These are phyloP conservation scores for Oxyscelio sp. DNA, from an alignment of 2,888 invertebrate genomes.

Conservation along the genomic window DNA sequence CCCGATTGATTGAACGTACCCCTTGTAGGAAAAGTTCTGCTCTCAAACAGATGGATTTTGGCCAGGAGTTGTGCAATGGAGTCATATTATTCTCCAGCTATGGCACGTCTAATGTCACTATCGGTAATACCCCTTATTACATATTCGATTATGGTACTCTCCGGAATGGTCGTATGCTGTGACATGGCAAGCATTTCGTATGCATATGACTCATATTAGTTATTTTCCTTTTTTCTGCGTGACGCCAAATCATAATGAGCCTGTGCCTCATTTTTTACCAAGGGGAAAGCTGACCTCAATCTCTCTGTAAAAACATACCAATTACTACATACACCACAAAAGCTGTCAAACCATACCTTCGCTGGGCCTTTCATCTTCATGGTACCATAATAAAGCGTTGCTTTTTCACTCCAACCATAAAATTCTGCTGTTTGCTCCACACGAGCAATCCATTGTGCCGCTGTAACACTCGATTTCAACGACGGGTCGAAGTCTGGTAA, in stretches of 20 bases:
- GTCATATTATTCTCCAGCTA: background rate
- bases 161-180: background rate
- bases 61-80: background rate
- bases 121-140: background rate
- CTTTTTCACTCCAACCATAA: slow-evolving; percentile 10
- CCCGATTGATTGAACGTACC: background rate
- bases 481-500: background rate
- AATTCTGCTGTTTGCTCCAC: background rate
- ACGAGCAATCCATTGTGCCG: background rate
- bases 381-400: background rate
- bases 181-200: slow-evolving; percentile 3
- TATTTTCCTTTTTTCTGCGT: background rate
- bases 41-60: background rate
- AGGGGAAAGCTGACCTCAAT: slow-evolving; percentile 1
- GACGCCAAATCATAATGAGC: background rate
- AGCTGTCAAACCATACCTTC: slow-evolving; percentile 12
- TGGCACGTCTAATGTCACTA: background rate
- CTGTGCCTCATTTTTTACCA: slow-evolving; percentile 2
- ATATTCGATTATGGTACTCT: background rate
- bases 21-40: background rate
- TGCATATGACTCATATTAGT: background rate
- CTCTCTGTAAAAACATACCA: slow-evolving; percentile 4
- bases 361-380: slow-evolving; percentile 10
- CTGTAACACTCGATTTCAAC: background rate
- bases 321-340: slow-evolving; percentile 2